These are phyloP conservation scores for Notarius lentiginosus DNA, from an alignment of 2,113 vertebrate genomes.

Conservation along the genomic window DNA sequence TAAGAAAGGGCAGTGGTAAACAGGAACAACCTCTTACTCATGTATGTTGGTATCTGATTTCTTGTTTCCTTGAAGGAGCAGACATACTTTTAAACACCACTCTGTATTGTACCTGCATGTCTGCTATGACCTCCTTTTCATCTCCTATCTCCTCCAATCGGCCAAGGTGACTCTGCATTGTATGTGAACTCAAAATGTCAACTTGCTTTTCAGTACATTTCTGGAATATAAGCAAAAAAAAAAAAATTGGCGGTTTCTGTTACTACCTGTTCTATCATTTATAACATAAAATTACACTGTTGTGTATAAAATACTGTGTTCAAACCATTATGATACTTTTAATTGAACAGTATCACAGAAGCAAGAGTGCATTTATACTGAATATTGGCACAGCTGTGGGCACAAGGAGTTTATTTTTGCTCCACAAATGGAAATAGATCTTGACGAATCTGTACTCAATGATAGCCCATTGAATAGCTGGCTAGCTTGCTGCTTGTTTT, in stretches of 20 bases:
- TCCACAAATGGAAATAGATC: not conserved
- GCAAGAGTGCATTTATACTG: not conserved
- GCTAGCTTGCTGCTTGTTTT: not conserved
- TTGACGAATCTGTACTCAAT: not conserved
- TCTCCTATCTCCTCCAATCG: conserved; percentile 25
- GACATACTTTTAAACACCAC: conserved; percentile 3
- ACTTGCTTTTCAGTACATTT: conserved; percentile 15
- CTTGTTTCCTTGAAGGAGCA: conserved; percentile 11
- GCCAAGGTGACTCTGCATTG: conserved; percentile 36
- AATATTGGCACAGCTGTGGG: not conserved
- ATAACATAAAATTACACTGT: not conserved
- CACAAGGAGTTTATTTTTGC: not conserved
- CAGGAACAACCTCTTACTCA: conserved; percentile 2
- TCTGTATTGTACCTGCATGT: conserved; percentile 20
- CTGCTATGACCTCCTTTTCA: conserved; percentile 36
- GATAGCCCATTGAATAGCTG: not conserved
- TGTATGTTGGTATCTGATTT: conserved; percentile 14
- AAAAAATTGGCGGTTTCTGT: not conserved
- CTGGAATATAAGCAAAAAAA: not conserved
- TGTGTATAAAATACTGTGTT: not conserved
- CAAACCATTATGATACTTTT: not conserved
- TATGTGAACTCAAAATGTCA: conserved; percentile 30
- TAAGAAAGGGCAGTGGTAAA: not conserved
- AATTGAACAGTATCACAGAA: not conserved
- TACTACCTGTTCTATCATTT: not conserved